Evolutionary conservation across 2,797 vertebrate species (phyloP), one percentile per base, ranked within the genome.

Genomic region (Cossypha caffra): DNA sequence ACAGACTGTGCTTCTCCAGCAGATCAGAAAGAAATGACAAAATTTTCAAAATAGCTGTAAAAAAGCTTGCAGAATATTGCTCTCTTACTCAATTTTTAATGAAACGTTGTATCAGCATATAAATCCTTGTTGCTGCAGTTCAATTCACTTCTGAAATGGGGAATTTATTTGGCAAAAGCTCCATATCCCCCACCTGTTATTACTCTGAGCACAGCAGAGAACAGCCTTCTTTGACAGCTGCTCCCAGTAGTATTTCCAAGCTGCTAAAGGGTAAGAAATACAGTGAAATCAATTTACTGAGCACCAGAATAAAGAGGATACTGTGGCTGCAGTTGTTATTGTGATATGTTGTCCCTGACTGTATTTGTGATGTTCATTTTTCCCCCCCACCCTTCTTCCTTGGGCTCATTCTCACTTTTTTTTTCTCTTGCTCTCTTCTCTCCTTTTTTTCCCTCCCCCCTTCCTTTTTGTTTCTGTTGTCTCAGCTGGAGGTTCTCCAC

Each of bases 401-500:
- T 94, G 96, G 95, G 97, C 88, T 93, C 89, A 81, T 96, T 95
- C 97, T 98, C 96, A 95, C 88, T 94, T 71, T 93, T 87, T 91
- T 91, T 86, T 91, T 94, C 91, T 94, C 91, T 95, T 86, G 74
- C 83, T 96, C 94, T 95, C 83, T 95, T 86, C 90, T 91, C 83
- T 94, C 90, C 81, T 95, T 95, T 97, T 97, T 91, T 73, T 78
- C 80, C 88, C 95, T 80, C 74, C 94, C 83, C 86, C 52, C 81
- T 93, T 95, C 97, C 95, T 91, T 95, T 96, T 95, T 81, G 98
- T 98, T 98, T 98, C 98, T 98, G 98, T 98, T 98, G 98, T 98
- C 98, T 98, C 99, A 99, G 99, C 98, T 99, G 99, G 99, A 99
- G 98, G 98, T 99, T 98, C 99, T 99, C 97, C 99, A 99, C 98